These are phyloP conservation scores for Lytechinus pictus DNA, from an alignment of 35 echinoderm and acorn worm species.

Conservation along the genomic window DNA sequence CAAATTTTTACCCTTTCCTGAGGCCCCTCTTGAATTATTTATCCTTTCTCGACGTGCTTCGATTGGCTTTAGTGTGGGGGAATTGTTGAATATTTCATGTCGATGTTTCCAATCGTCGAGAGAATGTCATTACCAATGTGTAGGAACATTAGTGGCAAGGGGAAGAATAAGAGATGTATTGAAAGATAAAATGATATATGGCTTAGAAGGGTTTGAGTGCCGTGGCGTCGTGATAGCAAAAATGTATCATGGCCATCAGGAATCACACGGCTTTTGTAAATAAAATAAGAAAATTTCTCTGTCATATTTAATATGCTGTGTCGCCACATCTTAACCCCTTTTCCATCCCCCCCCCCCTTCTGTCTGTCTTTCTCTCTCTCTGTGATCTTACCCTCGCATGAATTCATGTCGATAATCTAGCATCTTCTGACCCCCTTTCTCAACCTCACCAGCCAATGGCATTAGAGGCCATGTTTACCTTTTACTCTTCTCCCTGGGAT, in stretches of 20 bases:
- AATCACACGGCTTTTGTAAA: no score
- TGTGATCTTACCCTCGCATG: not conserved
- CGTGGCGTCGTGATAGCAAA: not conserved
- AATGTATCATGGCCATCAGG: not conserved
- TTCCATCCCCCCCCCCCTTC: not conserved
- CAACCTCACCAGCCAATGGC: not conserved
- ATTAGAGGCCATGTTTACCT: not conserved
- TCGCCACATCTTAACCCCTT: not conserved
- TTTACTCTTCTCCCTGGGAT: not conserved
- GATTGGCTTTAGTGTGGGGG: not conserved
- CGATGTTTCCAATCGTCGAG: not conserved
- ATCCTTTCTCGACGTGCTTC: not conserved
- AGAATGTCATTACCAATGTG: conserved; percentile 11
- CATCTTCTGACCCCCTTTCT: not conserved
- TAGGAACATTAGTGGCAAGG: not conserved
- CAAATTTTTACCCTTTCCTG: not conserved
- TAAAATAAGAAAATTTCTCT: not conserved
- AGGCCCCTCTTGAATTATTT: not conserved
- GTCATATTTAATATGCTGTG: not conserved
- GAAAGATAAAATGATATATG: not conserved
- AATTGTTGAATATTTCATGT: conserved; percentile 14
- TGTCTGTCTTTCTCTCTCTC: not conserved
- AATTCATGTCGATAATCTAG: not conserved
- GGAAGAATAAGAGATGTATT: not conserved
- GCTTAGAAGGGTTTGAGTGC: not conserved